Conservation (phyloP, 2,888 invertebrate species). For the Melieria picta region DNA sequence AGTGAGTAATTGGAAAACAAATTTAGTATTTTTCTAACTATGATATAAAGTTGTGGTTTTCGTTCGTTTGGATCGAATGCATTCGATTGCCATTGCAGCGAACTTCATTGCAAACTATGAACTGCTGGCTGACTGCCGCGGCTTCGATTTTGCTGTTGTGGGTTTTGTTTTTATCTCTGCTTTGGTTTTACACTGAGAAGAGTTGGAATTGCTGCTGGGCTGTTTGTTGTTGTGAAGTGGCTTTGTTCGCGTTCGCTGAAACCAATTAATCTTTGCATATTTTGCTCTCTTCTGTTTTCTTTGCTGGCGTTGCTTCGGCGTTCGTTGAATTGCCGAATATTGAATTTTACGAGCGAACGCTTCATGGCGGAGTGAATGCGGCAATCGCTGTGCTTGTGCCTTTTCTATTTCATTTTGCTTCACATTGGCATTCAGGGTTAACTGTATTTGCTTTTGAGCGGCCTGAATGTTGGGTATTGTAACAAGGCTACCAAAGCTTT, state of each 20-base stretch:
- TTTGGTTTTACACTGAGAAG: no score
- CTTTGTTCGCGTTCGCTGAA: background rate
- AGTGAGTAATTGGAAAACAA: conserved; percentile 1
- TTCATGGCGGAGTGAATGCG: background rate
- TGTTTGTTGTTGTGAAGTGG: background rate
- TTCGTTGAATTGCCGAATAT: background rate
- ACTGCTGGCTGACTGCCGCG: no score
- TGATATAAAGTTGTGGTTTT: background rate
- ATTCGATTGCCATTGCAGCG: background rate
- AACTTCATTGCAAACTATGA: conserved; percentile 18
- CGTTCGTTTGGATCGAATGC: background rate
- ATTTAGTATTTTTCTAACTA: background rate
- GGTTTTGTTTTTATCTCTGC: no score
- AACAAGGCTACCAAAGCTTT: no score
- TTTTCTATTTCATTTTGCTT: background rate
- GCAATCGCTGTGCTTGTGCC: background rate
- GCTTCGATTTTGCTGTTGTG: no score
- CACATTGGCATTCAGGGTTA: background rate
- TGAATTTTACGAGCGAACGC: background rate
- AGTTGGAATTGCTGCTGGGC: background rate
- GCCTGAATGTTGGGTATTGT: no score
- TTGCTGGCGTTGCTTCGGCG: background rate
- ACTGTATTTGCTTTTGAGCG: no score
- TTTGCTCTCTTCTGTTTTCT: background rate
- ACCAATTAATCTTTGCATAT: conserved; percentile 22